Base-by-base conservation (phyloP, 2,888 invertebrate species). In the Deilephila elpenor region DNA sequence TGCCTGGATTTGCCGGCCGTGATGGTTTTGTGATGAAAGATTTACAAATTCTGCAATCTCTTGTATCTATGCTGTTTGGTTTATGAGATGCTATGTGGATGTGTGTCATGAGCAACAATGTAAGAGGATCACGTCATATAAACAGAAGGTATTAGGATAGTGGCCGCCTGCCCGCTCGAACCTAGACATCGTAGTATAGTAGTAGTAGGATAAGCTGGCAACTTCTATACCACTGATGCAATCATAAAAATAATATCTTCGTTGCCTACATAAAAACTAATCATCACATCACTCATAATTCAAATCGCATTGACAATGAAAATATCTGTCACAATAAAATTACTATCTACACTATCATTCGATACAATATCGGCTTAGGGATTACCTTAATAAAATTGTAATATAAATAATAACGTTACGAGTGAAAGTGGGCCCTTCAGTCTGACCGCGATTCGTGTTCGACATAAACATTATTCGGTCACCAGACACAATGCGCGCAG, bases 401-500 rank as follows among this genome's bases (percentile, higher is more conserved):
- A 62, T 53, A 64, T 59, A 70, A 74, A 74, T 72, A 74, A 74
- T 62, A 70, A 56, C 59, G 19, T 67, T 59, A 25, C 5, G n/a
- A 70, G 74, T 72, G 74, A 74, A 74, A 74, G 74, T 72, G 53
- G 74, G 72, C 70, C 74, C 74, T 72, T 72, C 25, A 71, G 61
- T 56, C n/a, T 56, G 74, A 72, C 70, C 74, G 60, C 62, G 61
- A 72, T 74, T 62, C 62, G 56, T 74, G 67, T 71, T 70, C 67
- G 67, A 29, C 44, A 60, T 73, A 34, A 73, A 73, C 72, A 37
- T 73, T 29, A 73, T 59, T 34, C 59, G 67, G 64, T 64, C 37
- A 64, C 64, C 56, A 19, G 56, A 62, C 56, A 72, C 64, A 32
- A 64, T 72, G 64, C 20, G 25, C 19, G 62, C 56, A 67, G 25